Evolutionary conservation across 2,797 vertebrate species (phyloP).

Genomic region (Brachyrhaphis roseni): DNA sequence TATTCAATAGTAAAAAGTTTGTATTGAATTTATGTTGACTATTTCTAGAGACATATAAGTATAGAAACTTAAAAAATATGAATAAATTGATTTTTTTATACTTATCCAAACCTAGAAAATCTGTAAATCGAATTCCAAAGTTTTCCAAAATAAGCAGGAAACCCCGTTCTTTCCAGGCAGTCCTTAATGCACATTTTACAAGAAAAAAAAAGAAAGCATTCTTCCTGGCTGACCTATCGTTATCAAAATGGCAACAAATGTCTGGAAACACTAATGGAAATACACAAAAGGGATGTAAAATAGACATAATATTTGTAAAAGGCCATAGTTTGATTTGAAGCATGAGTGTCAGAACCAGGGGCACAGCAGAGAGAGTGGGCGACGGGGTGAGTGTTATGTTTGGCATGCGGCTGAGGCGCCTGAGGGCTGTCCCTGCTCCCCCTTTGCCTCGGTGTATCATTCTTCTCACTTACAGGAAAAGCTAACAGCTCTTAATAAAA

Average conservation of each 20-base stretch:
- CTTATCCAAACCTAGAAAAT: background rate
- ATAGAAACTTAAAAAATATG: background rate
- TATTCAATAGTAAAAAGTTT: background rate
- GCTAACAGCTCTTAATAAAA: constrained; percentile 20
- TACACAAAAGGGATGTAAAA: constrained; percentile 1
- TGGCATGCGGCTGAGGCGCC: constrained; percentile 67
- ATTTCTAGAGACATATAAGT: background rate
- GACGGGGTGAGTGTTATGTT: constrained; percentile 61
- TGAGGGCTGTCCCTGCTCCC: constrained; percentile 26
- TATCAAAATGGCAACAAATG: constrained; percentile 17
- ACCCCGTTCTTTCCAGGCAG: background rate
- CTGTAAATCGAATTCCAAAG: background rate
- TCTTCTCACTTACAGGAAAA: constrained; percentile 39
- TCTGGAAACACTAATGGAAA: constrained; percentile 18
- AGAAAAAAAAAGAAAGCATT: constrained; percentile 16
- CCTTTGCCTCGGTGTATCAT: constrained; percentile 27
- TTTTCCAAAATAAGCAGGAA: background rate
- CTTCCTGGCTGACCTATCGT: constrained; percentile 10
- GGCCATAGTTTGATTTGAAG: constrained; percentile 24
- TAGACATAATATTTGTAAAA: constrained; percentile 10
- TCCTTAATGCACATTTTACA: constrained; percentile 13
- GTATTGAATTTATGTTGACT: background rate
- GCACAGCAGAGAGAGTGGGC: constrained; percentile 30
- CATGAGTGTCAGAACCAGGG: constrained; percentile 31
- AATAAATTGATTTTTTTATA: background rate